Evolutionary conservation across 2,888 invertebrate species (phyloP).

Genomic region (Gymnosoma rotundatum): DNA sequence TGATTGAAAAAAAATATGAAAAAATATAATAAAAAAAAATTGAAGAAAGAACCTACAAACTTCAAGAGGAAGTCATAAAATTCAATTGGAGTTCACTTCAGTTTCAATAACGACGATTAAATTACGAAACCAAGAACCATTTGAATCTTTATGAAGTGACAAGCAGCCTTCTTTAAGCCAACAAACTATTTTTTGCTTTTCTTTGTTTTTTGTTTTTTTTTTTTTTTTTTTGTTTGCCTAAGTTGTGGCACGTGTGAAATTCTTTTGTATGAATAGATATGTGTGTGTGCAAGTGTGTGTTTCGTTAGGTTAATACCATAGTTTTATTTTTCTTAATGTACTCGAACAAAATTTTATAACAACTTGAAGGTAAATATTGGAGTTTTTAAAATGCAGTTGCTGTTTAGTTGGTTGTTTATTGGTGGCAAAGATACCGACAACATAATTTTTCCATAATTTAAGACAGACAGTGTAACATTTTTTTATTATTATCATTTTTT

Average conservation of each 20-base stretch:
- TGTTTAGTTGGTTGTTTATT: constrained; percentile 21
- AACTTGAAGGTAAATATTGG: constrained; percentile 39
- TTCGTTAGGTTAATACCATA: not conserved
- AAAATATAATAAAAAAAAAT: constrained; percentile 9
- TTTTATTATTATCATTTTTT: too few relatives aligned
- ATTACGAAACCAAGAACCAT: constrained; percentile 14
- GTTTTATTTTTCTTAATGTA: constrained; percentile 13
- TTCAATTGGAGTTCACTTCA: constrained; percentile 49
- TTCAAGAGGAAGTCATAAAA: constrained; percentile 66
- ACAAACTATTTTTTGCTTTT: not conserved
- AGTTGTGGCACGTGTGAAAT: constrained; percentile 53
- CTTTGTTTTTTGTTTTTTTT: not conserved
- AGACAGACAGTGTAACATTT: constrained; percentile 36
- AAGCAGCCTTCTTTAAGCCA: constrained; percentile 11
- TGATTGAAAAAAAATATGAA: constrained; percentile 21
- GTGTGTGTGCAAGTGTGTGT: not conserved
- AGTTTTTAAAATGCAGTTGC: constrained; percentile 6
- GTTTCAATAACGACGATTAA: constrained; percentile 1
- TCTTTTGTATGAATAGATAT: not conserved
- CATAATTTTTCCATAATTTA: not conserved
- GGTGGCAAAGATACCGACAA: constrained; percentile 15
- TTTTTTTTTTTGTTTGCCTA: not conserved
- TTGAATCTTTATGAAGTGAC: constrained; percentile 31
- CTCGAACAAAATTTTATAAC: constrained; percentile 41
- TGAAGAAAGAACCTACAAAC: constrained; percentile 47